Conservation (phyloP, 2,888 invertebrate genomes). For the Epistrophe eligans region DNA sequence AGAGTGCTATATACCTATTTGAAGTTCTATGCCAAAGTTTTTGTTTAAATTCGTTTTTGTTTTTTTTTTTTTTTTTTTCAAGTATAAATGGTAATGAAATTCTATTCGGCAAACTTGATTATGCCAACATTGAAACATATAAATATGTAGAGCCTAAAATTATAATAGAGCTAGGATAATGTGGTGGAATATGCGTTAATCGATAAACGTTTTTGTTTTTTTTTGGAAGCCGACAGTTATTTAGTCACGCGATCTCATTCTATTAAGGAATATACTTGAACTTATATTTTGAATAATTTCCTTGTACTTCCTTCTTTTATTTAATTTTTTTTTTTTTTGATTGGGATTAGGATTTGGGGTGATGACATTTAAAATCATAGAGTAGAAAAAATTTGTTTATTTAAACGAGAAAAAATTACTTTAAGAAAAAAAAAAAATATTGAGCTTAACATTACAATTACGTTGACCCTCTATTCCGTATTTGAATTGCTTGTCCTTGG, state of each 20-base stretch:
- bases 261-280: slow-evolving; percentile 3
- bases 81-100: slow-evolving; percentile 23
- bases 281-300: slow-evolving; percentile 9
- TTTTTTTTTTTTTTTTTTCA: slow-evolving; percentile 5
- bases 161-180: neutral
- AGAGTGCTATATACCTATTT: slow-evolving; percentile 22
- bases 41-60: neutral
- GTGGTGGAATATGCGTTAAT: slow-evolving; percentile 43
- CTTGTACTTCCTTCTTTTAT: neutral
- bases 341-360: neutral
- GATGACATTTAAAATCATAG: neutral
- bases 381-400: neutral
- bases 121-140: slow-evolving; percentile 22
- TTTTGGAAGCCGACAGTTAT: slow-evolving; percentile 7
- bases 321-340: neutral
- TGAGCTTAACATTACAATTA: no score
- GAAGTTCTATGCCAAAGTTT: slow-evolving; percentile 73
- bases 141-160: neutral
- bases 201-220: slow-evolving; percentile 40
- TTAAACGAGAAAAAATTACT: neutral
- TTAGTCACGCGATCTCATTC: slow-evolving; percentile 43
- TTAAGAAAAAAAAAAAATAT: neutral
- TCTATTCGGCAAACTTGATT: slow-evolving; percentile 26
- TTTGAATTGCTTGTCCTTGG: no score
- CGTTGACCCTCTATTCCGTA: no score